Evolutionary conservation across 2,888 invertebrate genomes (phyloP).

Genomic region (Tinea trinotella): DNA sequence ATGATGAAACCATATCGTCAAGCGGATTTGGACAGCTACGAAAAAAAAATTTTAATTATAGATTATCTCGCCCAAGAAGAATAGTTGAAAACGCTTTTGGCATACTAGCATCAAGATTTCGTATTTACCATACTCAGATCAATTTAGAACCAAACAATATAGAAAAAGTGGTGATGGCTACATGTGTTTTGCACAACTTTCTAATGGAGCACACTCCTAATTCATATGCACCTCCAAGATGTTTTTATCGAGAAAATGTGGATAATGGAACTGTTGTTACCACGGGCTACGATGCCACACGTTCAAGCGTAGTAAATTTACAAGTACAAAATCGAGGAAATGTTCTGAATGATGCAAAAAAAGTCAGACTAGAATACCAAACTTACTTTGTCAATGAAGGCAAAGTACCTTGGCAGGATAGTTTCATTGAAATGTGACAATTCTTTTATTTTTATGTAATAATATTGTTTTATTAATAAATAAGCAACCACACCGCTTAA

Average conservation of each 20-base stretch:
- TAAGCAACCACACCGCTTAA: background rate
- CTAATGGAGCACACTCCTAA: background rate
- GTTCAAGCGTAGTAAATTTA: background rate
- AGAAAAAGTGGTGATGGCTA: slow-evolving; percentile 14
- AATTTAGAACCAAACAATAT: slow-evolving; percentile 21
- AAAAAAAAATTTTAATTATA: slow-evolving; percentile 22
- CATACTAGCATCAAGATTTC: slow-evolving; percentile 19
- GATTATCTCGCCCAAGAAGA: slow-evolving; percentile 22
- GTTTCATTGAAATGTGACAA: too few relatives aligned
- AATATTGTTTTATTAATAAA: too few relatives aligned
- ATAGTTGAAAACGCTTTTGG: slow-evolving; percentile 25
- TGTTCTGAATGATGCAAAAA: background rate
- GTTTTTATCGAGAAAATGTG: slow-evolving; percentile 17
- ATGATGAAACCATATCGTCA: slow-evolving; percentile 24
- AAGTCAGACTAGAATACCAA: slow-evolving; percentile 15
- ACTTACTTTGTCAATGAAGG: slow-evolving; percentile 20
- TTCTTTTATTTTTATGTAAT: too few relatives aligned
- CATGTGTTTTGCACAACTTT: background rate
- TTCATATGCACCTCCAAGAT: background rate
- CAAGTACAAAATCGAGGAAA: background rate
- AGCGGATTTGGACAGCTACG: slow-evolving; percentile 19
- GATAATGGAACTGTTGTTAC: slow-evolving; percentile 12
- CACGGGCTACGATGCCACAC: too few relatives aligned
- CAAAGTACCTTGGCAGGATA: slow-evolving; percentile 20
- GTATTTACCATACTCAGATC: slow-evolving; percentile 11